Percentiles rank a stretch among this genome's conserved stretches.
Evolutionary conservation across 2,797 vertebrate genomes (phyloP).

Genomic region (Pseudochromis fuscus): DNA sequence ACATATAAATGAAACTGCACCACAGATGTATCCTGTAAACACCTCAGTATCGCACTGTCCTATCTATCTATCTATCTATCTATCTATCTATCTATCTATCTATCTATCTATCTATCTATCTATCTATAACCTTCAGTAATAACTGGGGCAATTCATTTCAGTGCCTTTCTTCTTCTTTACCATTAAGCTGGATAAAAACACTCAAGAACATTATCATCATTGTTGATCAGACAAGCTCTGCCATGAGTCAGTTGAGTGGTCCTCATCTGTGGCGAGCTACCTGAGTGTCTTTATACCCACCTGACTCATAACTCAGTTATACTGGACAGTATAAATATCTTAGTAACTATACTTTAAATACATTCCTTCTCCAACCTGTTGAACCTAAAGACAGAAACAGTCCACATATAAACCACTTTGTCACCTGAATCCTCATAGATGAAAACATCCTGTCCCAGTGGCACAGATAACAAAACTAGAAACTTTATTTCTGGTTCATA

Average conservation of each 20-base stretch:
- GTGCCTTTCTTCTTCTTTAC: not conserved
- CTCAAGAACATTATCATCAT: conserved; percentile 14
- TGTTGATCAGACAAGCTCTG: conserved; percentile 1
- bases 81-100: not conserved
- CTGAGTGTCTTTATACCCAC: conserved; percentile 44
- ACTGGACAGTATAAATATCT: conserved; percentile 37
- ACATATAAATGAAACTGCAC: not conserved
- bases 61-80: not conserved
- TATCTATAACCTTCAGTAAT: not conserved
- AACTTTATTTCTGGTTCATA: conserved; percentile 13
- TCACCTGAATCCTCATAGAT: not conserved
- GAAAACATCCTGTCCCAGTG: conserved; percentile 27
- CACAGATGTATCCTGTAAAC: not conserved
- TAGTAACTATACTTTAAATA: conserved; percentile 44
- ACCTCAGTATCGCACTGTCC: not conserved
- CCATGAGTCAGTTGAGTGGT: conserved; percentile 30
- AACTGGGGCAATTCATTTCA: not conserved
- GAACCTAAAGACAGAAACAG: too few relatives aligned
- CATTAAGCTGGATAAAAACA: conserved; percentile 29
- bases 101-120: not conserved
- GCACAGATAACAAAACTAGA: conserved; percentile 10
- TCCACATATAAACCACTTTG: conserved; percentile 28
- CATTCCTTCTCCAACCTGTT: not conserved
- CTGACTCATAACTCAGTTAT: conserved; percentile 21
- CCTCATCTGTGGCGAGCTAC: conserved; percentile 8